A percentile compares a stretch with the other conserved stretches of the same genome.
Evolutionary conservation across 1,140 invertebrate species (phyloP).

Genomic region (Nebria ingens): DNA sequence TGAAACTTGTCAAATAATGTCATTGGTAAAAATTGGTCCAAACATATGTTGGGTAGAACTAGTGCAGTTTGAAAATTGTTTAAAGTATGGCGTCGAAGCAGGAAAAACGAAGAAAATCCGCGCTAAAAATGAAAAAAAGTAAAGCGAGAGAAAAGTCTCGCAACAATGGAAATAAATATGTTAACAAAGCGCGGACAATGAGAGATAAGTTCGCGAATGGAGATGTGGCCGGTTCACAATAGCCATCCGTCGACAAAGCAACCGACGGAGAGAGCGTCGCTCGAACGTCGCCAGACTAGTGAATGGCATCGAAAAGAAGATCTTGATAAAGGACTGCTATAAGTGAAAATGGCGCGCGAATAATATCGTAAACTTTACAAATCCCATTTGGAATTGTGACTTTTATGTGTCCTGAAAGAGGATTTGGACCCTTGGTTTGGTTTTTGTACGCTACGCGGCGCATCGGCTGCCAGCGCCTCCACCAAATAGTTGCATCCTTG

Average conservation of each 20-base stretch:
- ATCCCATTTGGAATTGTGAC: slow-evolving; percentile 37
- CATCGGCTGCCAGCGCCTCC: too few relatives aligned
- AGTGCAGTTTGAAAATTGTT: too few relatives aligned
- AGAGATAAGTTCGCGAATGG: slow-evolving; percentile 3
- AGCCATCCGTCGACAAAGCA: too few relatives aligned
- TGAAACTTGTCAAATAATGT: too few relatives aligned
- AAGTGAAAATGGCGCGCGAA: slow-evolving; percentile 34
- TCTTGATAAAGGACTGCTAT: slow-evolving; percentile 34
- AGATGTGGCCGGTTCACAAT: too few relatives aligned
- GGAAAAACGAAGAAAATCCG: too few relatives aligned
- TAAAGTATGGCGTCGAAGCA: too few relatives aligned
- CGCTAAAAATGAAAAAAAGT: too few relatives aligned
- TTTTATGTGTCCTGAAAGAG: slow-evolving; percentile 34
- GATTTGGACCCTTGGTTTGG: slow-evolving; percentile 28
- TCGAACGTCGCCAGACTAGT: not conserved
- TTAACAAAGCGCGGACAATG: slow-evolving; percentile 9
- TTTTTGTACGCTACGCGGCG: slow-evolving; percentile 21
- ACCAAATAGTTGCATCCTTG: too few relatives aligned
- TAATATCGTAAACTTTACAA: slow-evolving; percentile 38
- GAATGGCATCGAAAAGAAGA: slow-evolving; percentile 16
- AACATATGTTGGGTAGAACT: too few relatives aligned
- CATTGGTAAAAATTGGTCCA: too few relatives aligned
- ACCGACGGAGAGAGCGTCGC: too few relatives aligned
- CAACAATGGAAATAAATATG: slow-evolving; percentile 8
- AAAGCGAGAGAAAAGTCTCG: not conserved